A percentile compares a stretch with the other conserved stretches of the same genome.
Conservation (phyloP, 2,888 invertebrate species). For the Rhagium mordax region DNA sequence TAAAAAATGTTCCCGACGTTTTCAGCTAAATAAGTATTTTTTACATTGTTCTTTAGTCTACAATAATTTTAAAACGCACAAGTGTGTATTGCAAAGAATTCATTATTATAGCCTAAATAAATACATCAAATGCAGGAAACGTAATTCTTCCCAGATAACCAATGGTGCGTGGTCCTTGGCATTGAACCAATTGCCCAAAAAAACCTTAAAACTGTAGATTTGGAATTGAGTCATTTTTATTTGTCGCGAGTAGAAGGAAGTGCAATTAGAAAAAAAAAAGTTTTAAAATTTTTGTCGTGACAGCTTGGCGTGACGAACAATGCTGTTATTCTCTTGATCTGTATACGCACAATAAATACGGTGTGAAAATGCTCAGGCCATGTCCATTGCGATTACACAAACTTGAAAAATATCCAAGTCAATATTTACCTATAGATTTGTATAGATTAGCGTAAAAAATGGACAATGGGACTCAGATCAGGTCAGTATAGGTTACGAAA, state of each 20-base stretch:
- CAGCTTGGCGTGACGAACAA: neutral
- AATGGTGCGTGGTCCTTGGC: neutral
- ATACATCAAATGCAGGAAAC: neutral
- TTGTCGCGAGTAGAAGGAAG: neutral
- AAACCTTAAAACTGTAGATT: neutral
- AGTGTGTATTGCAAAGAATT: neutral
- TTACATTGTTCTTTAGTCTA: no score
- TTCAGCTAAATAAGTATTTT: no score
- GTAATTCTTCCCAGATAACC: neutral
- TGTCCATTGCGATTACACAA: neutral
- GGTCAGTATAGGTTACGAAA: no score
- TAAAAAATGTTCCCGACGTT: no score
- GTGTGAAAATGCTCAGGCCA: neutral
- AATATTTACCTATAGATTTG: no score
- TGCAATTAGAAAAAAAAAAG: neutral
- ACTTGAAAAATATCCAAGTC: no score
- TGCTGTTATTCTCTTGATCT: neutral
- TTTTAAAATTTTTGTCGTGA: neutral
- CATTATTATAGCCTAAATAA: neutral
- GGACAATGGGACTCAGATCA: no score
- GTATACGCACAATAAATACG: neutral
- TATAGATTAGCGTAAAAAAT: no score
- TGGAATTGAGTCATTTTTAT: neutral
- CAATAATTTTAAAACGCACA: no score
- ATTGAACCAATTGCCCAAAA: neutral